These are phyloP conservation scores for Mythimna vitellina DNA, from an alignment of 2,888 invertebrate species.

Conservation along the genomic window DNA sequence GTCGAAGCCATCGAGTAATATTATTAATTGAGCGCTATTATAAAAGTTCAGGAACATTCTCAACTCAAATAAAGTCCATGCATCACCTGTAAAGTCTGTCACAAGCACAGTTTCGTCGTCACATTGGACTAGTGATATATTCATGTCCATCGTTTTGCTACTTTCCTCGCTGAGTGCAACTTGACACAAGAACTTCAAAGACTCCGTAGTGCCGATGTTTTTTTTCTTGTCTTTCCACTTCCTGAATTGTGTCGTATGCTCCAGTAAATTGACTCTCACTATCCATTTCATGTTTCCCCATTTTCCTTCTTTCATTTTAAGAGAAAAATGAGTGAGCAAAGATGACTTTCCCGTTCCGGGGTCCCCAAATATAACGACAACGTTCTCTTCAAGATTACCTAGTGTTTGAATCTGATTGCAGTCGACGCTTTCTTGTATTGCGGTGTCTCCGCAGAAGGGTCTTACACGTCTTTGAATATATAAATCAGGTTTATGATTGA, in stretches of 20 bases:
- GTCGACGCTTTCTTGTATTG: neutral
- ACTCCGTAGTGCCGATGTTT: neutral
- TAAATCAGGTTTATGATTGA: constrained; percentile 28
- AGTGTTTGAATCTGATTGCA: constrained; percentile 8
- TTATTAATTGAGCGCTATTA: constrained; percentile 36
- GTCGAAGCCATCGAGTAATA: constrained; percentile 62
- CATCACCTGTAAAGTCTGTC: neutral
- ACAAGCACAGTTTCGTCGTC: neutral
- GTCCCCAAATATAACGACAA: constrained; percentile 32
- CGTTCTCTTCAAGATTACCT: constrained; percentile 6
- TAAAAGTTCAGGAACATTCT: constrained; percentile 44
- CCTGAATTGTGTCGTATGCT: constrained; percentile 33
- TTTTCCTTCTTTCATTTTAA: constrained; percentile 31
- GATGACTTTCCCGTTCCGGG: constrained; percentile 63
- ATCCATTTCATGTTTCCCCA: constrained; percentile 39
- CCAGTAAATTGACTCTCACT: constrained; percentile 45
- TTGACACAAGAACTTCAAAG: constrained; percentile 25
- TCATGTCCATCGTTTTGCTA: neutral
- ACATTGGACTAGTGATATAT: constrained; percentile 6
- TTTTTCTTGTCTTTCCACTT: constrained; percentile 23
- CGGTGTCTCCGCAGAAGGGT: neutral
- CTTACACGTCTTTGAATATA: neutral
- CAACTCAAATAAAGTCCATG: constrained; percentile 25
- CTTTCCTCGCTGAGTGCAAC: constrained; percentile 6
- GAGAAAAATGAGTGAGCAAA: constrained; percentile 49